Evolutionary conservation across 1,140 invertebrate species (phyloP).

Genomic region (Parapsyche elsis): DNA sequence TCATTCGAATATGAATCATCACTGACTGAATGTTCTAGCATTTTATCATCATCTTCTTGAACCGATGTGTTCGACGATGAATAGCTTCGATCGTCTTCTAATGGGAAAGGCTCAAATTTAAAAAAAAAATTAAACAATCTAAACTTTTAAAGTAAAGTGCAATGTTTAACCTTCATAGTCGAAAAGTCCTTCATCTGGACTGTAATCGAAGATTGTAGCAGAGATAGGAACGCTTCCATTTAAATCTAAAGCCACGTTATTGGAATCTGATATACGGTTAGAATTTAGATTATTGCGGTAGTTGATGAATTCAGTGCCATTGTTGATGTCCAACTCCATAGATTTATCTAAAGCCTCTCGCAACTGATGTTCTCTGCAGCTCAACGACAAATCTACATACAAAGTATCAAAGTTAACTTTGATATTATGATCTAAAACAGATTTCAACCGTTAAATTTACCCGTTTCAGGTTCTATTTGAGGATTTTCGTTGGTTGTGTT

Average conservation of each 20-base stretch:
- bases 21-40: slow-evolving; percentile 63
- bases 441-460: slow-evolving; percentile 4
- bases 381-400: slow-evolving; percentile 30
- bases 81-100: slow-evolving; percentile 50
- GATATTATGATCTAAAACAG: too few species aligned
- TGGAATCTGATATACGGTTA: background rate
- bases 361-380: slow-evolving; percentile 29
- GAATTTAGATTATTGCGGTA: background rate
- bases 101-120: background rate
- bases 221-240: background rate
- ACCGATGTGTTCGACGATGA: slow-evolving; percentile 46
- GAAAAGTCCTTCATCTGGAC: slow-evolving; percentile 46
- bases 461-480: background rate
- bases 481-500: background rate
- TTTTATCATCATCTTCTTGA: slow-evolving; percentile 59
- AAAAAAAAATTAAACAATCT: background rate
- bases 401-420: background rate
- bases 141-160: background rate
- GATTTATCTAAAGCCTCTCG: slow-evolving; percentile 23
- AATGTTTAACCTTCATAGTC: slow-evolving; percentile 46
- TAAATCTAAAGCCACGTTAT: slow-evolving; percentile 24
- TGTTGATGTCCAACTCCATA: background rate
- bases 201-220: slow-evolving; percentile 29
- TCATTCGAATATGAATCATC: slow-evolving; percentile 65
- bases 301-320: background rate